Base-by-base conservation (phyloP, 2,888 invertebrate species). In the Xylophagus ater region DNA sequence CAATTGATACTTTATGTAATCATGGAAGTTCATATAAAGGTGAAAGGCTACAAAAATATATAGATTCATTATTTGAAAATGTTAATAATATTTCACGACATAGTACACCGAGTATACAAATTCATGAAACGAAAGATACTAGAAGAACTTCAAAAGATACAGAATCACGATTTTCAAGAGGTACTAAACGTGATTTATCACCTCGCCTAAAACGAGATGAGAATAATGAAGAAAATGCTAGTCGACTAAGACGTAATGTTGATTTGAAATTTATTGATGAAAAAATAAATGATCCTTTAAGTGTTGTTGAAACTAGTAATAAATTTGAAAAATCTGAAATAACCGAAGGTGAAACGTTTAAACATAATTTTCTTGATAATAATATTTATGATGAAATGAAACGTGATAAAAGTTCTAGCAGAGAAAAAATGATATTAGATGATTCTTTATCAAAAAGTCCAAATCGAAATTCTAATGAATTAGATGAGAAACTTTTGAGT, bases 191-290 rank as follows among this genome's bases (percentile, higher is more conserved):
- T 23, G 62, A 62, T 20, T 42, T 52, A 20, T 63, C 63, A n/a
- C 63, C 64, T 13, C 51, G 63, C 4, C 52, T 59, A 4, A 51
- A 59, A 1, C 54, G 55, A 10, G 52, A 52, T 20, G 60, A 63
- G 47, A 59, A 63, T 17, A 54, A 51, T 4, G 64, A 62, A 51
- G 64, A 64, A 41, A 56, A 58, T 42, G 60, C 60, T 47, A 64
- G 63, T 57, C 57, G 63, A 55, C 56, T 58, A 56, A 59, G 62
- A 57, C 56, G 60, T 52, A 57, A 59, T 56, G n/a, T n/a, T n/a
- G n/a, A n/a, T n/a, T n/a, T n/a, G n/a, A n/a, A 55, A 56, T 52
- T 57, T 62, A 54, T 57, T 59, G 58, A 62, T 19, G 6, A 31
- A 18, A 18, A 13, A 15, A 25, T 9, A 9, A 21, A 7, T 21